A percentile compares a stretch with the other conserved stretches of the same genome.
phyloP scores from a whole-genome alignment of 2,797 vertebrate species.

The Dendrocincla tyrannina region DNA sequence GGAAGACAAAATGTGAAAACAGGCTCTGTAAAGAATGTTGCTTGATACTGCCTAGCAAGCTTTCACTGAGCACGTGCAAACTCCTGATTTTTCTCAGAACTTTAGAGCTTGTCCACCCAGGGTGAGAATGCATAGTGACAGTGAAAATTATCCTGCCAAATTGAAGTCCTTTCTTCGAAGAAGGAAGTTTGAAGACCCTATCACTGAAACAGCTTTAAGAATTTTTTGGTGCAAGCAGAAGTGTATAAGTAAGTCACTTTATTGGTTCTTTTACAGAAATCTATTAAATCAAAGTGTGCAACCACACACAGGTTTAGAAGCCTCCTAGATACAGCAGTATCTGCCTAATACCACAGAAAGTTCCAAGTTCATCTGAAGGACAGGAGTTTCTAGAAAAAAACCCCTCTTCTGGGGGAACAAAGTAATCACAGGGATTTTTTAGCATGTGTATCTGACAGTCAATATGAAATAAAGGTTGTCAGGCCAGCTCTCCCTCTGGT shows the following conservation, averaged over 20 bases:
- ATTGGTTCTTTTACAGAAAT: not conserved
- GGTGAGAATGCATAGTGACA: not conserved
- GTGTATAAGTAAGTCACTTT: not conserved
- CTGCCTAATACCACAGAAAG: not conserved
- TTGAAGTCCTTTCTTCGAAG: not conserved
- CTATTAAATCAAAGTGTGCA: not conserved
- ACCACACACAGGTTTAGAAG: not conserved
- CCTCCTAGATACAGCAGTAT: not conserved
- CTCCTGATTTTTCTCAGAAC: slow-evolving; percentile 13
- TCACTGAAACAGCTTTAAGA: not conserved
- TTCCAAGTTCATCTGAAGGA: not conserved
- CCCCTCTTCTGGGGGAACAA: not conserved
- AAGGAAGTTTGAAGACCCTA: not conserved
- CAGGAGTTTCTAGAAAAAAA: not conserved
- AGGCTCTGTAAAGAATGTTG: not conserved
- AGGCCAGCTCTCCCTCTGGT: not conserved
- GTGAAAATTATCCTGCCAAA: not conserved
- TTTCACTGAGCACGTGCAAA: slow-evolving; percentile 5
- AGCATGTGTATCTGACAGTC: not conserved
- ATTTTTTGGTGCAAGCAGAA: not conserved
- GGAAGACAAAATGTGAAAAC: slow-evolving; percentile 45
- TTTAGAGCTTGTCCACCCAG: not conserved
- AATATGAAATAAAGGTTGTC: not conserved
- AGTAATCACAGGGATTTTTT: not conserved
- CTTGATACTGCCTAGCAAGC: slow-evolving; percentile 17